Conservation (phyloP, 1,140 invertebrate genomes). For the Aethina tumida region DNA sequence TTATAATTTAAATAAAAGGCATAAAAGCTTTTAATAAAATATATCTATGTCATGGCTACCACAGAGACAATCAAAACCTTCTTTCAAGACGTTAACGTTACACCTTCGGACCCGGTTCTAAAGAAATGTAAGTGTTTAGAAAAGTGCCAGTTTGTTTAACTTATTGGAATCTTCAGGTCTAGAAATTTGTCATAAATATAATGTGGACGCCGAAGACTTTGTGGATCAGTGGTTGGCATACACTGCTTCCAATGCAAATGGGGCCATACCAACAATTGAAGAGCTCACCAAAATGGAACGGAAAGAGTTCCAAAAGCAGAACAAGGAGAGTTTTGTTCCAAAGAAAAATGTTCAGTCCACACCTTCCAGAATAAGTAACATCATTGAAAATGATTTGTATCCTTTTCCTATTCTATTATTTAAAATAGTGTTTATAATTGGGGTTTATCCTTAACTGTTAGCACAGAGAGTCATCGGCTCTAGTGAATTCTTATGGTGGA, state of each 20-base stretch:
- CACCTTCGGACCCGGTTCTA: constrained; percentile 8
- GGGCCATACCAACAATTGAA: constrained; percentile 44
- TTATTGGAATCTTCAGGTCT: constrained; percentile 33
- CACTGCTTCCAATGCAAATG: constrained; percentile 47
- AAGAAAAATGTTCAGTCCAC: constrained; percentile 14
- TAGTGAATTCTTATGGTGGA: neutral
- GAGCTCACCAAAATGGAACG: constrained; percentile 48
- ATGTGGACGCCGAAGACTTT: constrained; percentile 49
- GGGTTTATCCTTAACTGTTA: neutral
- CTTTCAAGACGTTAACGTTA: constrained; percentile 13
- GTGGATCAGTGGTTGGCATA: constrained; percentile 58
- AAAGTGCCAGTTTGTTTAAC: constrained; percentile 4
- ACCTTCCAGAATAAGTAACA: neutral
- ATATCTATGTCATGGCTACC: too few relatives aligned
- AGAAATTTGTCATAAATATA: constrained; percentile 46
- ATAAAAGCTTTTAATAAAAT: too few relatives aligned
- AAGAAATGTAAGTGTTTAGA: constrained; percentile 18
- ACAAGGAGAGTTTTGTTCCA: constrained; percentile 18
- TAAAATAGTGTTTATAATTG: neutral
- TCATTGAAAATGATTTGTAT: constrained; percentile 1
- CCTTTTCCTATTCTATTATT: neutral
- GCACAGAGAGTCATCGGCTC: constrained; percentile 1
- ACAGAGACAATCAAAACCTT: constrained; percentile 6
- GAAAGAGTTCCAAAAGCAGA: constrained; percentile 46
- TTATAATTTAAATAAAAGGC: too few relatives aligned